phyloP scores from a whole-genome alignment of 2,888 invertebrate species.

The Gastrophysa polygoni region DNA sequence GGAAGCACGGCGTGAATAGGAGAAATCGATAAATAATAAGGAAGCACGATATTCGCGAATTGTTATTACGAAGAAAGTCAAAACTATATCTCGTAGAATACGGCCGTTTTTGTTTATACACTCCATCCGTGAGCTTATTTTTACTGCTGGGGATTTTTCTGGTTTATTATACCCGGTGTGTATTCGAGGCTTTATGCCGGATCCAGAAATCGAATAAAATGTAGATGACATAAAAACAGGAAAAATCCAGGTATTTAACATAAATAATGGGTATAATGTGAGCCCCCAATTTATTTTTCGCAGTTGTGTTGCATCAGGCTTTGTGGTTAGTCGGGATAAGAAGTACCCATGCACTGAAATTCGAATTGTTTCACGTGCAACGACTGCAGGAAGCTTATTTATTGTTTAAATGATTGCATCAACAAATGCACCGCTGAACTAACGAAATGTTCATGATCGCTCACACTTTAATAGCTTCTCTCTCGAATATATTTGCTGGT shows the following conservation, averaged over 20 bases:
- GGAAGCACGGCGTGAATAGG: constrained; percentile 13
- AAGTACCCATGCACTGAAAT: neutral
- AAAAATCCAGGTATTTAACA: neutral
- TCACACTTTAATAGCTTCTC: neutral
- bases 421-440: neutral
- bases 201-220: constrained; percentile 6
- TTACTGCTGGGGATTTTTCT: constrained; percentile 4
- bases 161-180: constrained; percentile 5
- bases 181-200: neutral
- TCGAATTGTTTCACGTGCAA: neutral
- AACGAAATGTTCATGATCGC: neutral
- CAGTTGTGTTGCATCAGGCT: neutral
- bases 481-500: neutral
- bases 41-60: constrained; percentile 7
- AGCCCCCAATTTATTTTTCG: neutral
- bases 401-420: neutral
- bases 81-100: constrained; percentile 4
- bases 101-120: constrained; percentile 6
- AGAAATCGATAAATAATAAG: constrained; percentile 17
- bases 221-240: neutral
- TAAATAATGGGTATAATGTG: neutral
- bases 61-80: constrained; percentile 10
- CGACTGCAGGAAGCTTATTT: neutral
- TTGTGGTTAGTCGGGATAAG: neutral
- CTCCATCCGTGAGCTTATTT: neutral